Evolutionary conservation across 2,888 invertebrate species (phyloP), one percentile per base, ranked within the genome.

Genomic region (Cephalotes varians): DNA sequence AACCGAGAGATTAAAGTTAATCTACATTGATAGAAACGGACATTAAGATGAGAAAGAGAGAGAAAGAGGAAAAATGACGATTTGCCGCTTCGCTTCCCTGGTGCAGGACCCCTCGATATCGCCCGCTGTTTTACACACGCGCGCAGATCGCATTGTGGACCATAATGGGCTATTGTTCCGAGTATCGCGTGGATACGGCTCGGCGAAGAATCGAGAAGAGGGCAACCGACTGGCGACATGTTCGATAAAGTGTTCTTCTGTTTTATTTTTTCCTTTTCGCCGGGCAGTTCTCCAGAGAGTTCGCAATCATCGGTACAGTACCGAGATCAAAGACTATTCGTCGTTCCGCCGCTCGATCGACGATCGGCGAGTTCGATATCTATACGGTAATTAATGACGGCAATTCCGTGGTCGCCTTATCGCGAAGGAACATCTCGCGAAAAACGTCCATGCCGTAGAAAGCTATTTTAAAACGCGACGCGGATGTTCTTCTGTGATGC

Each of bases 111-210:
- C n/a, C 31, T 44, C 54, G 56, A 25, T 77, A 77, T 77, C 67
- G 40, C 21, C 49, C 44, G 31, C 44, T 7, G 31, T 47, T 47
- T 77, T 44, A 69, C 69, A 69, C 44, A 56, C 67, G 67, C 34
- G 60, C 34, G 49, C 62, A 56, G 77, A 69, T 77, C 56, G 44
- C 56, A 77, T 77, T 69, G 77, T 77, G 69, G 77, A 77, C 77
- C 67, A 56, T 77, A 77, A 77, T 77, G 71, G 77, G 69, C 69
- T 69, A 77, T 77, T 77, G 69, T 77, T 69, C 44, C 56, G 10
- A 77, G 44, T 77, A 77, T 28, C 54, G 54, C 28, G 76, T 21
- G 76, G 18, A 44, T 44, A 67, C 40, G 44, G 21, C 28, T 54
- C 51, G 64, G 25, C 64, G 44, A 37, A 62, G 74, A 60, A 60